phyloP scores from a whole-genome alignment of 2,888 invertebrate genomes.

The Phorcus lineatus region DNA sequence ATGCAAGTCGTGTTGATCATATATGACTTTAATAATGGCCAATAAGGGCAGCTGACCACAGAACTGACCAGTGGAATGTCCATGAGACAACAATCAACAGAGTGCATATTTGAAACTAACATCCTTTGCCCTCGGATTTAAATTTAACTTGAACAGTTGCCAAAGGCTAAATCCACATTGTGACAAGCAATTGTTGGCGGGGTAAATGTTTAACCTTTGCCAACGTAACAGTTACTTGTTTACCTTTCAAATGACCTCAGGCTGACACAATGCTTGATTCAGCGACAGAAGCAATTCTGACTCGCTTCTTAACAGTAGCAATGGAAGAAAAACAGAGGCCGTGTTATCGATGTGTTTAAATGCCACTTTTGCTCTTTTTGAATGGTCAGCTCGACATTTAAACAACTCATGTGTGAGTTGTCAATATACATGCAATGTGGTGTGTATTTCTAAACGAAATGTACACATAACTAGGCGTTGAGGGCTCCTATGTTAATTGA shows the following conservation, averaged over 20 bases:
- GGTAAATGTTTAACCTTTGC: neutral
- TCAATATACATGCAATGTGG: too few relatives aligned
- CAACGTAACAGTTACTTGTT: constrained; percentile 7
- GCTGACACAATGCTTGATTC: too few relatives aligned
- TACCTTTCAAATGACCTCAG: neutral
- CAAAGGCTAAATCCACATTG: neutral
- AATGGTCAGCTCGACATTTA: too few relatives aligned
- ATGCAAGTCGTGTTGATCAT: neutral
- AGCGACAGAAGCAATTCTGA: too few relatives aligned
- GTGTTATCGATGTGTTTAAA: too few relatives aligned
- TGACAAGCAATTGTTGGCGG: neutral
- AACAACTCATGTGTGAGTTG: too few relatives aligned
- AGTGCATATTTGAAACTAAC: neutral
- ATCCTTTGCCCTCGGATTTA: neutral
- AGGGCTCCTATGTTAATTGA: too few relatives aligned
- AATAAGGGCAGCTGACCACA: neutral
- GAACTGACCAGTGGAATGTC: neutral
- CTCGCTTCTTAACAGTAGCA: too few relatives aligned
- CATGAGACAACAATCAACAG: neutral
- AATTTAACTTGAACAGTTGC: constrained; percentile 10
- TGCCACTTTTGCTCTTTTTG: too few relatives aligned
- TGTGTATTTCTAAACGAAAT: too few relatives aligned
- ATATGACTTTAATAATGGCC: neutral
- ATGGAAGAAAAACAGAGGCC: too few relatives aligned
- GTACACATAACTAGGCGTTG: too few relatives aligned